Percentiles rank a stretch among this genome's conserved stretches.
Conservation (phyloP, 92 coral and sea anemone species). For the Actinostola sp. region DNA sequence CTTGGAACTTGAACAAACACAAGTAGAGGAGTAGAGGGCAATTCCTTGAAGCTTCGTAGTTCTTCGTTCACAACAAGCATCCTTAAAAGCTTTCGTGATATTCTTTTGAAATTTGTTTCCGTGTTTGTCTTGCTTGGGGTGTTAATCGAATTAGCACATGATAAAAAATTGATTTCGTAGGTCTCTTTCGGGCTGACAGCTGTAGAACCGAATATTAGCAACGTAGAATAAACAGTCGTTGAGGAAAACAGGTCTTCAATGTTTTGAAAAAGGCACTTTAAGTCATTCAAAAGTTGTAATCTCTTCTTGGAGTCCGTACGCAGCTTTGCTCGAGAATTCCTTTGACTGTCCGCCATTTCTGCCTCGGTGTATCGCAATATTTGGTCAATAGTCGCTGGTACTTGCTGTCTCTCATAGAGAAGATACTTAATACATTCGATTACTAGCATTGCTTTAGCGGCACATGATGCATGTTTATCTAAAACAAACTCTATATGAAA, state of each 20-base stretch:
- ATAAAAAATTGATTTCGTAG: conserved; percentile 61
- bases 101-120: conserved; percentile 48
- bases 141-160: conserved; percentile 19
- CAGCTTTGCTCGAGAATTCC: conserved; percentile 21
- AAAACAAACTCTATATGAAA: conserved; percentile 52
- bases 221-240: conserved; percentile 56
- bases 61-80: conserved; percentile 73
- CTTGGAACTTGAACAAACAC: conserved; percentile 75
- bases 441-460: conserved; percentile 53
- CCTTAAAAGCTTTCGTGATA: conserved; percentile 80
- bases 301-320: conserved; percentile 65
- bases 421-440: conserved; percentile 82
- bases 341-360: conserved; percentile 35
- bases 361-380: conserved; percentile 49
- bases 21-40: conserved; percentile 80
- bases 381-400: conserved; percentile 89
- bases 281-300: conserved; percentile 46
- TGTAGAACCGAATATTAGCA: conserved; percentile 85
- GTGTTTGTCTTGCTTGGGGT: conserved; percentile 22
- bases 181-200: conserved; percentile 93
- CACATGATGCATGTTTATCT: conserved; percentile 38
- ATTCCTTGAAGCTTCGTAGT: conserved; percentile 74
- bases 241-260: conserved; percentile 69
- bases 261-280: conserved; percentile 64
- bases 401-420: conserved; percentile 87